A percentile compares a stretch with the other conserved stretches of the same genome.
Conservation (phyloP, 1,140 invertebrate genomes). For the Eulimnadia texana region DNA sequence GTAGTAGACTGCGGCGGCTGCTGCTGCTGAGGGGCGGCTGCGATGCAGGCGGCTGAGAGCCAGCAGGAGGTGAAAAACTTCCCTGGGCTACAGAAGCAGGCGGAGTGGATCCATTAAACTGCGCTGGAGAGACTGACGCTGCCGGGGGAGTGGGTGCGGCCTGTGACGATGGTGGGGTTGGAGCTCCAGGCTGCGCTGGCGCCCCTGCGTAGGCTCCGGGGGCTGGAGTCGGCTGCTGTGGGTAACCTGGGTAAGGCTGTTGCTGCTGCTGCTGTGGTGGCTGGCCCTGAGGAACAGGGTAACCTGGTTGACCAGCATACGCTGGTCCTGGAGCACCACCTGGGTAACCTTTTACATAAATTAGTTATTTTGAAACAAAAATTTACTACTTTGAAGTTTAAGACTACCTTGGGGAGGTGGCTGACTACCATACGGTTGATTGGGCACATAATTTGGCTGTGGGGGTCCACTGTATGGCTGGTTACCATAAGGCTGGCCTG, state of each 20-base stretch:
- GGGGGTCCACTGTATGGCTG: not conserved
- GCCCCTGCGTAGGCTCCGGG: slow-evolving; percentile 31
- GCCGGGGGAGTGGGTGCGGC: slow-evolving; percentile 22
- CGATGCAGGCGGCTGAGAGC: slow-evolving; percentile 28
- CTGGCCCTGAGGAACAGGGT: slow-evolving; percentile 17
- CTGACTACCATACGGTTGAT: slow-evolving; percentile 3
- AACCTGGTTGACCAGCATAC: slow-evolving; percentile 15
- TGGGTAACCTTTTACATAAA: slow-evolving; percentile 18
- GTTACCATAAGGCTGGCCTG: not conserved
- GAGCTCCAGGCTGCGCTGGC: slow-evolving; percentile 31
- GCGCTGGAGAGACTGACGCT: slow-evolving; percentile 19
- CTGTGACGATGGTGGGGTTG: slow-evolving; percentile 27
- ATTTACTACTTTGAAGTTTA: not conserved
- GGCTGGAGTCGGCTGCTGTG: slow-evolving; percentile 14
- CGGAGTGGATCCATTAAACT: slow-evolving; percentile 17
- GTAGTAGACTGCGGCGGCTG: slow-evolving; percentile 21
- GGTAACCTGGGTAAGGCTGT: slow-evolving; percentile 17
- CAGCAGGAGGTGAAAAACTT: slow-evolving; percentile 19
- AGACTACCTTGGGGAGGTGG: not conserved
- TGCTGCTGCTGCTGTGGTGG: slow-evolving; percentile 21
- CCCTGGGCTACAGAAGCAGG: slow-evolving; percentile 11
- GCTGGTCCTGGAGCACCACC: slow-evolving; percentile 18
- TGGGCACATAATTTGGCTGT: not conserved
- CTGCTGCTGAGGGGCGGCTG: slow-evolving; percentile 10
- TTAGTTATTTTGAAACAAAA: not conserved